Conservation (phyloP, 2,113 vertebrate species). For the Uria lomvia region DNA sequence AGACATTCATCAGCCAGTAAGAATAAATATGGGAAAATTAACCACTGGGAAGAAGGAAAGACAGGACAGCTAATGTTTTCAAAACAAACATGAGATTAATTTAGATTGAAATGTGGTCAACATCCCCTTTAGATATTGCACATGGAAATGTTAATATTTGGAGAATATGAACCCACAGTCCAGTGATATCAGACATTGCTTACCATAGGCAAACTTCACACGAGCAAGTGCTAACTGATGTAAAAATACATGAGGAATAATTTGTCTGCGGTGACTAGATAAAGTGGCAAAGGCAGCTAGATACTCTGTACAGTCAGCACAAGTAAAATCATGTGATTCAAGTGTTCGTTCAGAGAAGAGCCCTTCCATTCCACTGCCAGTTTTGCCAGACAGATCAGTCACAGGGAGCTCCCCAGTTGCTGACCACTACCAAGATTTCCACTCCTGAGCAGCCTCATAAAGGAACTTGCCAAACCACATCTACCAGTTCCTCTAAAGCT, state of each 20-base stretch:
- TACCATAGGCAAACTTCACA: neutral
- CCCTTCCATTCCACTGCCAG: neutral
- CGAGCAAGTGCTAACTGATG: neutral
- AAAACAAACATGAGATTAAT: slow-evolving; percentile 33
- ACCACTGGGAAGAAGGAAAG: neutral
- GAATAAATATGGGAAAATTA: neutral
- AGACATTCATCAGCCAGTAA: neutral
- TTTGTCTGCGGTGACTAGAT: neutral
- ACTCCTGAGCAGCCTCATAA: neutral
- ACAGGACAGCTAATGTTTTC: neutral
- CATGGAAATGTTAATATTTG: neutral
- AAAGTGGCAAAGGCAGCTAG: neutral
- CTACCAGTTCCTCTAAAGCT: neutral
- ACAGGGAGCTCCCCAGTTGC: neutral
- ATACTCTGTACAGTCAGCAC: neutral
- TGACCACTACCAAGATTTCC: neutral
- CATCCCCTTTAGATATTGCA: neutral
- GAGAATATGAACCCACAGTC: neutral
- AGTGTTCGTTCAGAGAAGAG: neutral
- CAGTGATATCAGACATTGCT: neutral
- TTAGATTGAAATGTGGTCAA: neutral
- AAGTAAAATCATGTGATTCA: neutral
- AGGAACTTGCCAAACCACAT: neutral
- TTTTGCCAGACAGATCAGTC: neutral
- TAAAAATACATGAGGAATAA: neutral